Evolutionary conservation across 2,113 vertebrate genomes (phyloP).

Genomic region (Ptychochromis oligacanthus): DNA sequence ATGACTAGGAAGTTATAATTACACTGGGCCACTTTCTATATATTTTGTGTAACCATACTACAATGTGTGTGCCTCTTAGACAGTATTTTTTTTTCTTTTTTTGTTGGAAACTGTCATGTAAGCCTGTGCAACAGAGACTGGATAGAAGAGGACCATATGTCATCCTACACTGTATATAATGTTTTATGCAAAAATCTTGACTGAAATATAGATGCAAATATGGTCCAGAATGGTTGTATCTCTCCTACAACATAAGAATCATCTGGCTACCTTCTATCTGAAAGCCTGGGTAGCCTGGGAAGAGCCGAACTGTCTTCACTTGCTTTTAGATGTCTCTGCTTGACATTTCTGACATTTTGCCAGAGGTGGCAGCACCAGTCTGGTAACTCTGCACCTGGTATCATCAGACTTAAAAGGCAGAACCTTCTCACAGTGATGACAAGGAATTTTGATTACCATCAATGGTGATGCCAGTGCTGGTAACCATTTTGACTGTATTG

Average conservation of each 20-base stretch:
- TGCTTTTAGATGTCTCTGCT: not conserved
- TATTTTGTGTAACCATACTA: not conserved
- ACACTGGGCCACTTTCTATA: not conserved
- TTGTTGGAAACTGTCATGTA: not conserved
- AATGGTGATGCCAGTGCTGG: not conserved
- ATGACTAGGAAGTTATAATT: not conserved
- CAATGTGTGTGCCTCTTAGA: not conserved
- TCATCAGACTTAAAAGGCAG: not conserved
- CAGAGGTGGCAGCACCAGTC: not conserved
- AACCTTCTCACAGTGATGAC: not conserved
- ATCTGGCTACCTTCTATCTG: not conserved
- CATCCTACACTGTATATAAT: not conserved
- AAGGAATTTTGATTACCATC: not conserved
- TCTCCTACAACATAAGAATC: not conserved
- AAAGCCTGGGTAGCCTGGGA: not conserved
- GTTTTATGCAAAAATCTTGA: not conserved
- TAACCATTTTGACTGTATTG: not conserved
- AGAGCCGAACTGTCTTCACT: not conserved
- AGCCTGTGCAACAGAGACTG: not conserved
- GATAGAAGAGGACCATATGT: not conserved
- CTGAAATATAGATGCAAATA: not conserved
- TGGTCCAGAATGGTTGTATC: not conserved
- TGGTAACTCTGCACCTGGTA: not conserved
- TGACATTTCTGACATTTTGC: not conserved
- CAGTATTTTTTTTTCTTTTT: slow-evolving; percentile 1